phyloP scores from a whole-genome alignment of 2,797 vertebrate genomes.

The Pipistrellus kuhlii region DNA sequence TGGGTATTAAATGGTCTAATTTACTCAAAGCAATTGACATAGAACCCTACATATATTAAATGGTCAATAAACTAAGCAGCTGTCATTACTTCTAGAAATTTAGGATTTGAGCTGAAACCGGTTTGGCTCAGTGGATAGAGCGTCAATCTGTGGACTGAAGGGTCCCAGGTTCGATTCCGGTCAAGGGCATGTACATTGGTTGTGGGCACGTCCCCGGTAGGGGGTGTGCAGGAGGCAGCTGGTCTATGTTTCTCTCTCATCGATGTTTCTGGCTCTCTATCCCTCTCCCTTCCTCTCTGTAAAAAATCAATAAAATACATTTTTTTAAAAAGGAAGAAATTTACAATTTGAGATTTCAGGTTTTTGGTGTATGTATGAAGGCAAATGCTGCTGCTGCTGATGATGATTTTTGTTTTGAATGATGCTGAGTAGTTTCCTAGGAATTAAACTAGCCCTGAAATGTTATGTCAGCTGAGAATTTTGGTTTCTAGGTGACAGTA shows the following conservation, averaged over 20 bases:
- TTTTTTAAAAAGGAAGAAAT: neutral
- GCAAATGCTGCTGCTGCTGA: neutral
- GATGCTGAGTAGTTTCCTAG: slow-evolving; percentile 50
- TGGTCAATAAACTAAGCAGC: neutral
- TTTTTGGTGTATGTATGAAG: neutral
- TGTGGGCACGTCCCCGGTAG: no score
- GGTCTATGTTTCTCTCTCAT: no score
- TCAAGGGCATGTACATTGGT: no score
- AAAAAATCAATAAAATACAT: no score
- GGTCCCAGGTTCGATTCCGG: no score
- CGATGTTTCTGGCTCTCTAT: no score
- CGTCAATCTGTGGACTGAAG: no score
- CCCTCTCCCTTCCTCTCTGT: no score
- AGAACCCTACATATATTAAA: neutral
- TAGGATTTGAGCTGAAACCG: neutral
- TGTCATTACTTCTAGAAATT: neutral
- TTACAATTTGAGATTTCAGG: neutral
- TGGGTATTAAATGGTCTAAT: slow-evolving; percentile 9
- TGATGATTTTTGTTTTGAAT: neutral
- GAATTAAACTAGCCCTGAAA: slow-evolving; percentile 47
- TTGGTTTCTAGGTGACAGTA: slow-evolving; percentile 70
- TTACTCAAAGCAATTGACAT: neutral
- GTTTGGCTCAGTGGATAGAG: no score
- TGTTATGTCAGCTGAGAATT: slow-evolving; percentile 67
- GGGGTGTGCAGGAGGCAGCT: no score